Evolutionary conservation across 1,140 invertebrate genomes (phyloP).

Genomic region (Orius laevigatus): DNA sequence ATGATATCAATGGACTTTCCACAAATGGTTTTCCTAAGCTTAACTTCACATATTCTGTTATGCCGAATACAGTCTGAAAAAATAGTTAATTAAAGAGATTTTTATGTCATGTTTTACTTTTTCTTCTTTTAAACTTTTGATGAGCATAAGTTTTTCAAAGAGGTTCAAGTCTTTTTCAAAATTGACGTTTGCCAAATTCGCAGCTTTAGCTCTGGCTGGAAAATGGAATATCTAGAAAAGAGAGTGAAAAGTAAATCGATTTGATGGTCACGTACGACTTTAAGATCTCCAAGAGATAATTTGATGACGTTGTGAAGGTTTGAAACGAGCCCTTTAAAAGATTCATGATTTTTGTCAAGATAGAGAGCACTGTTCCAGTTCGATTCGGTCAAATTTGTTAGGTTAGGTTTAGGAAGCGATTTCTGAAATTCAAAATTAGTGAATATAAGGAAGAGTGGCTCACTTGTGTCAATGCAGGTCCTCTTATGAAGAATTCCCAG

Average conservation of each 20-base stretch:
- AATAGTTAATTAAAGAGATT: slow-evolving; percentile 1
- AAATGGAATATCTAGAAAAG: slow-evolving; percentile 26
- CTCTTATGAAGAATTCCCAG: slow-evolving; percentile 60
- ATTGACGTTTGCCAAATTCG: slow-evolving; percentile 18
- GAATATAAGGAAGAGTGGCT: slow-evolving; percentile 11
- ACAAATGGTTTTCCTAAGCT: slow-evolving; percentile 63
- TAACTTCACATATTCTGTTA: slow-evolving; percentile 57
- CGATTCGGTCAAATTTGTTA: slow-evolving; percentile 33
- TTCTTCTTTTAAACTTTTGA: slow-evolving; percentile 64
- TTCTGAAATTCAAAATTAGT: slow-evolving; percentile 22
- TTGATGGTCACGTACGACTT: no score
- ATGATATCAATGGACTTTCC: slow-evolving; percentile 50
- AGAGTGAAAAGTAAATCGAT: no score
- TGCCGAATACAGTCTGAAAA: slow-evolving; percentile 48
- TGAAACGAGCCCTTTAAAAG: neutral
- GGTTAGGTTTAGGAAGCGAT: slow-evolving; percentile 34
- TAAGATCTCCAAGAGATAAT: no score
- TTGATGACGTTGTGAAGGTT: no score
- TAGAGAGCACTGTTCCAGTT: slow-evolving; percentile 37
- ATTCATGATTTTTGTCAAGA: neutral
- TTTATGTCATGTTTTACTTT: slow-evolving; percentile 31
- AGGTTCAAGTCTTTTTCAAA: slow-evolving; percentile 35
- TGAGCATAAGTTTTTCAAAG: slow-evolving; percentile 68
- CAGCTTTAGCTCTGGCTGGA: slow-evolving; percentile 11
- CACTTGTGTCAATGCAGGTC: slow-evolving; percentile 29